Conservation (phyloP, 2,113 vertebrate genomes). For the Indicator maculatus region DNA sequence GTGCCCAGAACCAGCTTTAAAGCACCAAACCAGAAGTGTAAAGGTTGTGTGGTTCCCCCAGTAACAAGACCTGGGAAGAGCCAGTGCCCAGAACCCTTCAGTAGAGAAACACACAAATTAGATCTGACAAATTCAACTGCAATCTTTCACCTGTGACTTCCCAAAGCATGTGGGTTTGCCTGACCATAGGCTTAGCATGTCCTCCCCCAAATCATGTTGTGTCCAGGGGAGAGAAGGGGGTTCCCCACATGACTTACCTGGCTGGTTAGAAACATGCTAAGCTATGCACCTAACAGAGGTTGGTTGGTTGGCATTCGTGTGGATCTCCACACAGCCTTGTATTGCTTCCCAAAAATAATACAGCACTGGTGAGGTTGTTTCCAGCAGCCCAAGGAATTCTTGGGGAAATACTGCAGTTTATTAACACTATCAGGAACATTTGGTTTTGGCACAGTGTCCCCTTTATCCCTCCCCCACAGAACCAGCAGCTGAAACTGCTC, state of each 20-base stretch:
- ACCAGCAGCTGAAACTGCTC: background rate
- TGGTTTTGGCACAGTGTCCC: constrained; percentile 39
- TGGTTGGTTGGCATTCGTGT: background rate
- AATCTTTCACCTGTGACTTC: background rate
- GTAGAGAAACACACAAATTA: background rate
- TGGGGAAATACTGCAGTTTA: constrained; percentile 38
- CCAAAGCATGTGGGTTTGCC: background rate
- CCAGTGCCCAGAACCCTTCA: background rate
- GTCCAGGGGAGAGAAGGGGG: background rate
- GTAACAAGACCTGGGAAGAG: fast-evolving
- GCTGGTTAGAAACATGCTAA: background rate
- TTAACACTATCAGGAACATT: background rate
- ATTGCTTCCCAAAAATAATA: background rate
- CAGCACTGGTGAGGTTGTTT: background rate
- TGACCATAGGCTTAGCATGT: background rate
- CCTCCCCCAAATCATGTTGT: background rate
- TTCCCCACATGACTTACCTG: background rate
- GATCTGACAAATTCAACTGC: background rate
- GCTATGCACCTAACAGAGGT: background rate
- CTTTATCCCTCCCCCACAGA: background rate
- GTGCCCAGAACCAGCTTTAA: constrained; percentile 44
- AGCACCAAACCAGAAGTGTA: constrained; percentile 54
- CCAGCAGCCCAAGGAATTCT: background rate
- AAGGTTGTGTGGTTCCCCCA: constrained; percentile 7
- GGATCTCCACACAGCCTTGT: background rate